Evolutionary conservation across 1,140 invertebrate genomes (phyloP).

Genomic region (Megalonaias nervosa): DNA sequence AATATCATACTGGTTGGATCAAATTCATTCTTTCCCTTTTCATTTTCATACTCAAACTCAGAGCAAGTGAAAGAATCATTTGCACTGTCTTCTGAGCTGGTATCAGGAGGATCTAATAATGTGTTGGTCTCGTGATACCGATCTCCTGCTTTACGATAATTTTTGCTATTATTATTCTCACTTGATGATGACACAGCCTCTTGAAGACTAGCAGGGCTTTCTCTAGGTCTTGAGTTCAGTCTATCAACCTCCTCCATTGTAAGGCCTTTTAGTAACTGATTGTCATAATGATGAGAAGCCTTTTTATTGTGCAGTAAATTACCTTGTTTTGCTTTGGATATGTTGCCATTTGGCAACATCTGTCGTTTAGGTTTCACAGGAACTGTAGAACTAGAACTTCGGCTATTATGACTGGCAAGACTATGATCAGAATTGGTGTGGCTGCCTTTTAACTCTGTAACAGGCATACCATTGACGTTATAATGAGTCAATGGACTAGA

Average conservation of each 20-base stretch:
- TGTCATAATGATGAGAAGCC: constrained; percentile 28
- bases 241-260: constrained; percentile 94
- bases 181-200: constrained; percentile 90
- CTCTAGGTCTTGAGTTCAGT: constrained; percentile 84
- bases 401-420: constrained; percentile 48
- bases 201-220: constrained; percentile 91
- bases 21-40: constrained; percentile 79
- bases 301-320: constrained; percentile 2
- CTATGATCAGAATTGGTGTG: constrained; percentile 47
- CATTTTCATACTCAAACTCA: constrained; percentile 93
- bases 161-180: constrained; percentile 76
- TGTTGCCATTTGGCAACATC: constrained; percentile 46
- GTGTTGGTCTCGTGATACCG: constrained; percentile 69
- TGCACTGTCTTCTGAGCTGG: constrained; percentile 93
- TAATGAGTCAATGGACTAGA: constrained; percentile 47
- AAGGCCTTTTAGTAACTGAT: constrained; percentile 77
- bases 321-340: neutral
- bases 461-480: constrained; percentile 38
- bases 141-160: constrained; percentile 37
- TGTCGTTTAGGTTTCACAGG: constrained; percentile 31
- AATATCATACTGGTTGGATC: constrained; percentile 76
- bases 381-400: constrained; percentile 21
- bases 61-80: constrained; percentile 99
- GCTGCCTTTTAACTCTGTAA: constrained; percentile 33
- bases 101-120: constrained; percentile 73